A percentile compares a stretch with the other conserved stretches of the same genome.
These are phyloP conservation scores for Microplitis manilae DNA, from an alignment of 2,888 invertebrate species.

Conservation along the genomic window DNA sequence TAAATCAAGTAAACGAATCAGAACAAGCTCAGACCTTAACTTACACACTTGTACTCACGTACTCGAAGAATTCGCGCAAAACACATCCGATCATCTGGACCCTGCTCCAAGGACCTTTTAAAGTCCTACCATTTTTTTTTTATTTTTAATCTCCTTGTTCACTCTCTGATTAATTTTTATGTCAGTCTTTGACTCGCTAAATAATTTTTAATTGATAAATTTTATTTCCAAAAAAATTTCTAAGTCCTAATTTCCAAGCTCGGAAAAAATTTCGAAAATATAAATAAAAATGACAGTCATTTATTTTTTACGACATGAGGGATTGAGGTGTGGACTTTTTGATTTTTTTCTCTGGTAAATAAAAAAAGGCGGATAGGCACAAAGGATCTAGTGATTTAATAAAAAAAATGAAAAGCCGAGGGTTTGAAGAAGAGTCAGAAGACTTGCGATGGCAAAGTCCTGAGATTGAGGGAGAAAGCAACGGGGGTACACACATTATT, in stretches of 20 bases:
- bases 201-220: background rate
- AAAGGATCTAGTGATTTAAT: background rate
- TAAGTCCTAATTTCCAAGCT: no score
- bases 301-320: no score
- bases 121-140: background rate
- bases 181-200: background rate
- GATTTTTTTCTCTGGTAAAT: no score
- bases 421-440: constrained; percentile 21
- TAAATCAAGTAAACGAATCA: constrained; percentile 7
- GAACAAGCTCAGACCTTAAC: no score
- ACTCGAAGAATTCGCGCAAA: constrained; percentile 12
- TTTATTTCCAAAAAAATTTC: no score
- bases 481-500: constrained; percentile 63
- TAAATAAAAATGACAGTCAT: no score
- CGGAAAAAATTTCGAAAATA: no score
- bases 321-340: no score
- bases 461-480: constrained; percentile 47
- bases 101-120: constrained; percentile 11
- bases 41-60: background rate
- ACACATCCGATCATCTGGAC: background rate
- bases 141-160: background rate
- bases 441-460: constrained; percentile 40
- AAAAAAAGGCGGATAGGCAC: no score
- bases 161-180: background rate
- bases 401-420: background rate